A percentile compares a stretch with the other conserved stretches of the same genome.
Conservation (phyloP, 2,113 vertebrate species). For the Gadus macrocephalus region DNA sequence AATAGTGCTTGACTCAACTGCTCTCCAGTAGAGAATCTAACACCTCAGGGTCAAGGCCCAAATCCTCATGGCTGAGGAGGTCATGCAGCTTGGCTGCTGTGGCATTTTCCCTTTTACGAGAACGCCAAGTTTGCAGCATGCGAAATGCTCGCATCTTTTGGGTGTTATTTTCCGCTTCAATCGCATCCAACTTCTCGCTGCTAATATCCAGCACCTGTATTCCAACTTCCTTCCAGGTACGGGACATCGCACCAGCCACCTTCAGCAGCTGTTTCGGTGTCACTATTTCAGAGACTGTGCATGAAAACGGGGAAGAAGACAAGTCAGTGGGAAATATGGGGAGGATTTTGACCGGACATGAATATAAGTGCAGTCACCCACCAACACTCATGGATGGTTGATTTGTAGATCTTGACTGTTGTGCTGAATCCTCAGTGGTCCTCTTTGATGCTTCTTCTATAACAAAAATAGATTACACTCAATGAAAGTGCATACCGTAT, state of each 20-base stretch:
- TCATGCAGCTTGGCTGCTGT: constrained; percentile 58
- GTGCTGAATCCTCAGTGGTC: too few species aligned
- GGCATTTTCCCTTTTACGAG: constrained; percentile 47
- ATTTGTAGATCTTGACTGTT: too few species aligned
- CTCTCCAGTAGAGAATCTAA: constrained; percentile 58
- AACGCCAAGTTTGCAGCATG: constrained; percentile 63
- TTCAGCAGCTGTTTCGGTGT: constrained; percentile 70
- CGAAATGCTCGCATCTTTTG: constrained; percentile 62
- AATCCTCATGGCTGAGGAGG: constrained; percentile 46
- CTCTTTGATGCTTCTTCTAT: too few species aligned
- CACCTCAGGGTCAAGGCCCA: constrained; percentile 35
- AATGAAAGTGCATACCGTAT: too few species aligned
- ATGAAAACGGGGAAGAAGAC: background rate
- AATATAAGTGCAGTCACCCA: too few species aligned
- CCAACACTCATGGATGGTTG: too few species aligned
- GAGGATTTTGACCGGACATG: too few species aligned
- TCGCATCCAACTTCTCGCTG: constrained; percentile 62
- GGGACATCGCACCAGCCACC: constrained; percentile 55
- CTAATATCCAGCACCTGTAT: constrained; percentile 52
- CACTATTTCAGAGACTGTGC: constrained; percentile 45
- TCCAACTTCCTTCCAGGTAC: constrained; percentile 66
- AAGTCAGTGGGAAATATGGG: background rate
- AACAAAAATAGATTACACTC: too few species aligned
- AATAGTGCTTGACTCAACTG: constrained; percentile 19
- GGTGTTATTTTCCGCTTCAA: constrained; percentile 54